phyloP scores from a whole-genome alignment of 2,797 vertebrate species.

The Gastrophryne carolinensis region DNA sequence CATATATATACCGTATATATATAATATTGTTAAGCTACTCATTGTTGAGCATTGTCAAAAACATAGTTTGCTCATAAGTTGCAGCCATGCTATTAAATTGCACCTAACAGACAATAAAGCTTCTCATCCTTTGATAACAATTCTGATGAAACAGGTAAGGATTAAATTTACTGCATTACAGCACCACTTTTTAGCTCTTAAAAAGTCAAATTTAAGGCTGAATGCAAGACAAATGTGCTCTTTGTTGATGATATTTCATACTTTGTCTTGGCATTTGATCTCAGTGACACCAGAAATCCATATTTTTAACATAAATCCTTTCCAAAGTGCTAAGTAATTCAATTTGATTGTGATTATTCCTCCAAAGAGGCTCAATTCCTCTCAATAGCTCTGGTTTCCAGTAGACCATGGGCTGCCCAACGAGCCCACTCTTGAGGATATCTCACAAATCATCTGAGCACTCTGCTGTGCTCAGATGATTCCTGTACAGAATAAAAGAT shows the following conservation, averaged over 20 bases:
- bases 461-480: neutral
- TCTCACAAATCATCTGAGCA: slow-evolving; percentile 30
- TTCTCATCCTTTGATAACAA: neutral
- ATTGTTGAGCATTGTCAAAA: too few species aligned
- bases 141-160: neutral
- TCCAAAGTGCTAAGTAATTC: slow-evolving; percentile 41
- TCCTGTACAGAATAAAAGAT: neutral
- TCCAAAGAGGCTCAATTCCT: slow-evolving; percentile 33
- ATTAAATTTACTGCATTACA: slow-evolving; percentile 25
- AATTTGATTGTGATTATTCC: slow-evolving; percentile 30
- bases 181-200: slow-evolving; percentile 11
- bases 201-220: slow-evolving; percentile 19
- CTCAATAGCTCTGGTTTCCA: slow-evolving; percentile 25
- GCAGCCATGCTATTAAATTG: too few species aligned
- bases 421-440: neutral
- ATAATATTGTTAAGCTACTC: too few species aligned
- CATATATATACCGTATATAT: too few species aligned
- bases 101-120: neutral
- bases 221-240: slow-evolving; percentile 44
- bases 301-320: slow-evolving; percentile 34
- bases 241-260: slow-evolving; percentile 38
- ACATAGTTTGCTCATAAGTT: too few species aligned
- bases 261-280: slow-evolving; percentile 43
- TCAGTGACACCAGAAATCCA: slow-evolving; percentile 39
- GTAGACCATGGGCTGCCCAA: slow-evolving; percentile 17